Conservation (phyloP, 2,888 invertebrate species). For the Drosophila imparisetae region DNA sequence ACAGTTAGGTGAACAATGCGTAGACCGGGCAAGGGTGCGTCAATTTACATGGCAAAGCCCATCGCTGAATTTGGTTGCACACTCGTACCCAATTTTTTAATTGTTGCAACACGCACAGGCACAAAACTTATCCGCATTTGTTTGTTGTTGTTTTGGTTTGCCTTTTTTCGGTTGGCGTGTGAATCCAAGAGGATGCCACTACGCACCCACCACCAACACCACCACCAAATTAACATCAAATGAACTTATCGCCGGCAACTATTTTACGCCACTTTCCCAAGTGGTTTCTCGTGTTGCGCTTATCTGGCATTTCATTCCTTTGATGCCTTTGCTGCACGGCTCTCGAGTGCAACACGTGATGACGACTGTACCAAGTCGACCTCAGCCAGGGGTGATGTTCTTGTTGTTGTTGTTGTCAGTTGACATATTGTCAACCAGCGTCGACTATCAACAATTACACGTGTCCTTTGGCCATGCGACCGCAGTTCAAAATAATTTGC, state of each 20-base stretch:
- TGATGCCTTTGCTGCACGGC: conserved; percentile 16
- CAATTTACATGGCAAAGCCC: conserved; percentile 68
- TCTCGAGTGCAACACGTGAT: conserved; percentile 71
- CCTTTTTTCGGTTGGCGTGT: conserved; percentile 65
- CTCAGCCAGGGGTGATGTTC: conserved; percentile 32
- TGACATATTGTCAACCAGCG: conserved; percentile 81
- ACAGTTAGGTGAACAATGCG: conserved; percentile 30
- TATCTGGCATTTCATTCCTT: conserved; percentile 50
- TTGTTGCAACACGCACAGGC: conserved; percentile 76
- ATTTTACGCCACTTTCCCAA: conserved; percentile 78
- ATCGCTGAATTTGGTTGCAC: conserved; percentile 26
- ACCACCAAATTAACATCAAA: conserved; percentile 73
- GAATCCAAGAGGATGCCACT: conserved; percentile 58
- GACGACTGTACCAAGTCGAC: conserved; percentile 53
- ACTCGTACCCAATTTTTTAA: conserved; percentile 65
- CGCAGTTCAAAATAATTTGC: conserved; percentile 68
- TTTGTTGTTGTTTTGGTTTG: conserved; percentile 68
- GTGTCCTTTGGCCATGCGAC: conserved; percentile 65
- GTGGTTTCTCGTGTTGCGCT: conserved; percentile 77
- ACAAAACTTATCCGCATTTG: conserved; percentile 46
- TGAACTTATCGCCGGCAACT: conserved; percentile 76
- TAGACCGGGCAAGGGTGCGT: conserved; percentile 59
- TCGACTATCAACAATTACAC: conserved; percentile 74
- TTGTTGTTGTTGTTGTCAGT: conserved; percentile 62
- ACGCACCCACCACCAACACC: conserved; percentile 46